Base-by-base conservation (phyloP, 2,113 vertebrate genomes). In the Echinops telfairi region DNA sequence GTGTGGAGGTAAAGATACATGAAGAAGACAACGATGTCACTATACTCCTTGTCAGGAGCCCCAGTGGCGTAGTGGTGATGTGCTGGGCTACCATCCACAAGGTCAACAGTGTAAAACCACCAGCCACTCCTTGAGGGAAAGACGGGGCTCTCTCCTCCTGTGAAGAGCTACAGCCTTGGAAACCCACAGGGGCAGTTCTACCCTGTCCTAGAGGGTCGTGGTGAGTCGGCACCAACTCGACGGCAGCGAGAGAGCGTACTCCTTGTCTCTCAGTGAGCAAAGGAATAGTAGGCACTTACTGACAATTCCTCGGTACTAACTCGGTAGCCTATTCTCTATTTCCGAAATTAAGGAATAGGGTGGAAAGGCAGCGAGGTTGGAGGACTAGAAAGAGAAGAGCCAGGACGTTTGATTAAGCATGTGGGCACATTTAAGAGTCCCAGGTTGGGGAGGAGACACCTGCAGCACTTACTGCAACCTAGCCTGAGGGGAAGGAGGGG, bases 351-450 rank as follows among this genome's bases (percentile, higher is more conserved):
- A 86, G 40, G 83, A 89, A 66, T 15, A 70, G 64, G 31, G 29
- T 62, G 71, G 89, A n/a, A 94, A 95, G 86, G 36, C 23, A 86
- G 22, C 25, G 40, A 23, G 9, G n/a, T 70, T 27, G 79, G 36
- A 92, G 66, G 68, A 25, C 62, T 93, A 36, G 62, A 83, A 76
- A 88, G 53, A 70, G 64, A 31, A 86, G 60, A 93, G 33, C 25
- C 19, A 9, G n/a, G 57, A 57, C 68, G 68, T 43, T 71, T 27
- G 36, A 73, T 53, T 3, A 7, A 58, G 29, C 38, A 31, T 40
- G 22, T 23, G 79, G 43, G 7, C 70, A 2, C 27, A 11, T 9
- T 73, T 76, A 68, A 88, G 16, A 78, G 53, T 33, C 23, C 17
- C 38, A 76, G 47, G n/a, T 89, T 1, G 2, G 11, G 36, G 73